Base-by-base conservation (phyloP, 64 coral and sea anemone species). In the Dendrophyllia cribrosa region DNA sequence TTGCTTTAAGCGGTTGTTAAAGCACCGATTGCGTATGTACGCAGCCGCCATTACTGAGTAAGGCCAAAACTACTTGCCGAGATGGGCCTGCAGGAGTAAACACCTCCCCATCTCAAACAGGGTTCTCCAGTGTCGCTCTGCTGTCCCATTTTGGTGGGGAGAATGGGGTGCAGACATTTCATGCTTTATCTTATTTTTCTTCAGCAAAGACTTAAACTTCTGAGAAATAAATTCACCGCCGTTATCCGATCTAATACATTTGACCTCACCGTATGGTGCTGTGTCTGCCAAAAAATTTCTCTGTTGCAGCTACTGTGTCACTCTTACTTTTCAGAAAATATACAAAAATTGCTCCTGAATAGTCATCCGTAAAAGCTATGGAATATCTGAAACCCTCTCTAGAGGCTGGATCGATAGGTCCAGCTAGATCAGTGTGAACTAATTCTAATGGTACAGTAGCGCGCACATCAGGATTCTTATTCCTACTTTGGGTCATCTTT, bases 81-180 rank as follows among this genome's bases (percentile, higher is more conserved):
- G 17, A 61, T 17, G 10, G 59, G 11, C 17, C 59, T 61, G 59
- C 17, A 61, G 10, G 59, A 61, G 59, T 61, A 61, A 61, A 61
- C 88, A 90, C 48, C 88, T 66, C 12, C 49, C 75, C 88, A 81
- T 90, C 34, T 90, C 88, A 90, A 81, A 90, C 25, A 90, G 19
- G 34, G 88, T 79, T 46, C 76, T 52, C 75, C 75, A 80, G 34
- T 45, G 58, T 6, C 88, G 15, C 60, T 90, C 76, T 43, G 63
- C 88, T 6, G 76, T 90, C 15, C 75, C 75, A 47, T 90, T 90
- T 49, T 81, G 88, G 43, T 90, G 22, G 6, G 88, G 74, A 14
- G 75, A 90, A 53, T 80, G 52, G 19, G 88, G 88, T 61, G 75
- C 74, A 47, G 74, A 79, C 26, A 25, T 90, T 24, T 71, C 65